Percentiles rank a stretch among this genome's conserved stretches.
phyloP scores from a whole-genome alignment of 2,113 vertebrate species.

The Triplophysa siluroides region DNA sequence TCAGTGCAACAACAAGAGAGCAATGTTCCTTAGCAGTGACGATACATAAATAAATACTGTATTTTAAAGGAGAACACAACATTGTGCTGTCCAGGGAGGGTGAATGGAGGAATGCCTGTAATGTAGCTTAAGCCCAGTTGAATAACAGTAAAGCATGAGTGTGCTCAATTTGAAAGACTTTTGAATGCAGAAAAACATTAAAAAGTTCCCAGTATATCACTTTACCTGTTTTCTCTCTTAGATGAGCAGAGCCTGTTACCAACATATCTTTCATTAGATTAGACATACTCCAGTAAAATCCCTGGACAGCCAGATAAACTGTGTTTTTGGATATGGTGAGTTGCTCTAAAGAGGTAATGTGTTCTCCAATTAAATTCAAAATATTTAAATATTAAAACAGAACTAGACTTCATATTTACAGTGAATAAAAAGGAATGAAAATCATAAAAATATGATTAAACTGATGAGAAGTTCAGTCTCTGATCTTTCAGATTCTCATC shows the following conservation, averaged over 20 bases:
- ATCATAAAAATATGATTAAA: conserved; percentile 39
- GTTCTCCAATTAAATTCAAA: conserved; percentile 55
- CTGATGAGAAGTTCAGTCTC: conserved; percentile 81
- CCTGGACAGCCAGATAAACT: conserved; percentile 36
- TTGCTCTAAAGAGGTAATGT: conserved; percentile 54
- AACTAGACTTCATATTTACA: neutral
- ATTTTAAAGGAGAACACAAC: conserved; percentile 48
- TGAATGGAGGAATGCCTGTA: conserved; percentile 2
- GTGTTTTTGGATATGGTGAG: neutral
- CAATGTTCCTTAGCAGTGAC: neutral
- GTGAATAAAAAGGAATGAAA: neutral
- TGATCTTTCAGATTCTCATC: conserved; percentile 72
- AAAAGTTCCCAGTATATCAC: too few relatives aligned
- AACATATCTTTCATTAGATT: neutral
- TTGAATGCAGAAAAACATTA: neutral
- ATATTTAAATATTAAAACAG: neutral
- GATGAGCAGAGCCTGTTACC: neutral
- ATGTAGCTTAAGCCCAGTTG: neutral
- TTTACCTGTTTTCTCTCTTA: too few relatives aligned
- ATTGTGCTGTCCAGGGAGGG: conserved; percentile 19
- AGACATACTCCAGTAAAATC: conserved; percentile 4
- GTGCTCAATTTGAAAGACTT: neutral
- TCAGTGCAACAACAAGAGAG: conserved; percentile 7
- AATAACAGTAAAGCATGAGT: neutral
- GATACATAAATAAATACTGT: conserved; percentile 43